phyloP scores from a whole-genome alignment of 2,113 vertebrate species.

The Paedocypris sp. region DNA sequence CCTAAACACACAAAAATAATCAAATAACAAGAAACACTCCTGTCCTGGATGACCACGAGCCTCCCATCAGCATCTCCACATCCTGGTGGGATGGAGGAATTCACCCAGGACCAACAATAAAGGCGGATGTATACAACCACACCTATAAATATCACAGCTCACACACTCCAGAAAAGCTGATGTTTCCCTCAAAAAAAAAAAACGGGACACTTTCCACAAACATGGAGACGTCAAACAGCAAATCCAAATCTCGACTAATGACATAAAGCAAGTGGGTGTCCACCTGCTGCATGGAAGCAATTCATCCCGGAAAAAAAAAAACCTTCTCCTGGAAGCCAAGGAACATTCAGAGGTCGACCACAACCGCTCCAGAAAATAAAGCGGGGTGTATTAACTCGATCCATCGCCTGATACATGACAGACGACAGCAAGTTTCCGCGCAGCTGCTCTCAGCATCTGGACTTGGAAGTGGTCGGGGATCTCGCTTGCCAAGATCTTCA shows the following conservation, averaged over 20 bases:
- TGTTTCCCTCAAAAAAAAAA: no score
- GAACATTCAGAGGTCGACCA: slow-evolving; percentile 31
- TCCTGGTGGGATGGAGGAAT: neutral
- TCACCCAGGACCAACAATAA: no score
- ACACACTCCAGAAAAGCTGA: no score
- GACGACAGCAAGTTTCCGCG: slow-evolving; percentile 2
- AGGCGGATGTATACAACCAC: no score
- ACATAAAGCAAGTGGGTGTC: neutral
- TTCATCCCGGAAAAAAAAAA: neutral
- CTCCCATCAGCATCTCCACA: neutral
- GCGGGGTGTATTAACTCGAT: slow-evolving; percentile 18
- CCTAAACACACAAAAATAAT: slow-evolving; percentile 23
- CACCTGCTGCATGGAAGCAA: slow-evolving; percentile 13
- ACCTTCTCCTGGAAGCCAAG: neutral
- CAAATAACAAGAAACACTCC: neutral
- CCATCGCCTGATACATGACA: neutral
- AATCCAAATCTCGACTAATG: neutral
- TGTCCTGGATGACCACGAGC: no score
- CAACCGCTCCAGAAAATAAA: neutral
- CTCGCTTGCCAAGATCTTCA: neutral
- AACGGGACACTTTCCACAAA: neutral
- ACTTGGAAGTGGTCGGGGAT: neutral
- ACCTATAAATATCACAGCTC: no score
- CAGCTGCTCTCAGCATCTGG: neutral
- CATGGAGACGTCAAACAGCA: neutral